Evolutionary conservation across 2,113 vertebrate species (phyloP), one percentile per base, ranked within the genome.

Genomic region (Psilopsiagon aymara): DNA sequence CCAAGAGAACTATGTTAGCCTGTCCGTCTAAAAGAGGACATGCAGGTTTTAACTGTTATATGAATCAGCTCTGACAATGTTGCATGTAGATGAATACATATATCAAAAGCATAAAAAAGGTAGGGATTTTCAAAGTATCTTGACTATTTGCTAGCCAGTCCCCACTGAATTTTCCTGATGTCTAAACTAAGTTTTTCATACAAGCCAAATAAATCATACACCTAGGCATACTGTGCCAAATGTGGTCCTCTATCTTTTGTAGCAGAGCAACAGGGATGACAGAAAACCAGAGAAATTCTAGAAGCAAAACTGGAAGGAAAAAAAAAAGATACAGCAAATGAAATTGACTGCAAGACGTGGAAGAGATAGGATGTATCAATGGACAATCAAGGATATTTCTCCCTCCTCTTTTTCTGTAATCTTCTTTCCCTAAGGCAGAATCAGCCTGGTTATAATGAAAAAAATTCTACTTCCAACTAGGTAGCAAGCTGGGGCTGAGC

Each of bases 1-100:
- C 83, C 90, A 95, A 94, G 95, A 19, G 3, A 71, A 79, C 76
- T 69, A 44, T 6, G 64, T 95, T 93, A 96, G 67, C 43, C 51
- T 79, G 53, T 41, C 37, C 11, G 14, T 39, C 10, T 53, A 46
- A 13, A 41, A 77, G 2, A 78, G 24, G 55, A 71, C 2, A 1
- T 39, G 23, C 44, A 81, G 4, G 8, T 11, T 90, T 37, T 80
- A 85, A 68, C 13, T 60, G 51, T 41, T 88, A 31, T 7, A 83
- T 29, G 71, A 75, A 75, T 68, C 27, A 43, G 19, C 39, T 78
- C 33, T n/a, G 64, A 88, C 43, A 80, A 79, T 3, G 39, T 0
- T 47, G 51, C 93, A 91, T 25, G 17, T n/a, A 90, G 31, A 66
- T 74, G 39, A 90, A 74, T 11, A 59, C 21, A 16, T 59, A 59